These are phyloP conservation scores for Amazonetta brasiliensis DNA, from an alignment of 2,797 vertebrate genomes.

Conservation along the genomic window DNA sequence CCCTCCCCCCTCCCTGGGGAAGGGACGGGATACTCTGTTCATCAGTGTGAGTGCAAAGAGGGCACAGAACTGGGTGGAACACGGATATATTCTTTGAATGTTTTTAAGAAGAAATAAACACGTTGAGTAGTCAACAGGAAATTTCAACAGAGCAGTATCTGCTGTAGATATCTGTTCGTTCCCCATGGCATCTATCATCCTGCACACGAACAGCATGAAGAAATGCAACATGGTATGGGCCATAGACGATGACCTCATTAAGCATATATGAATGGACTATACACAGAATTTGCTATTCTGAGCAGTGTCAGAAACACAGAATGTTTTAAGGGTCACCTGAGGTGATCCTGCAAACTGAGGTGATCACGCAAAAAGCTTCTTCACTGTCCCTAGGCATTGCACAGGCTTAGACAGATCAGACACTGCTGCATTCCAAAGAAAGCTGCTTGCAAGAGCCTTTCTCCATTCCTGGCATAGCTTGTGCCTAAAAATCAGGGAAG, in stretches of 20 bases:
- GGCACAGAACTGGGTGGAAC: not conserved
- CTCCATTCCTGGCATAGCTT: not conserved
- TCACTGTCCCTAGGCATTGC: not conserved
- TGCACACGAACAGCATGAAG: accelerated
- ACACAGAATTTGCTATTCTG: not conserved
- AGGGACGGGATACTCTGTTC: not conserved
- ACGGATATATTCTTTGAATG: not conserved
- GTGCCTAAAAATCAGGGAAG: not conserved
- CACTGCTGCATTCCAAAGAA: not conserved
- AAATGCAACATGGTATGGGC: accelerated
- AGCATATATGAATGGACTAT: not conserved
- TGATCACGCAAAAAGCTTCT: not conserved
- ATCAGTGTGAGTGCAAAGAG: not conserved
- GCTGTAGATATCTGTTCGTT: not conserved
- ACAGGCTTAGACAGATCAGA: not conserved
- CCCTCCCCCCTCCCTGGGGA: not conserved
- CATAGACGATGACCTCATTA: not conserved
- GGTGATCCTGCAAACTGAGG: not conserved
- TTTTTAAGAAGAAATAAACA: not conserved
- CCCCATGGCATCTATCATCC: not conserved
- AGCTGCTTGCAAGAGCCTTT: not conserved
- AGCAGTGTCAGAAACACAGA: not conserved
- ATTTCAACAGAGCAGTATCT: not conserved
- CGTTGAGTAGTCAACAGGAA: not conserved
- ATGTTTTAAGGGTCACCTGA: not conserved